phyloP scores from a whole-genome alignment of 2,113 vertebrate species.

The Crocuta crocuta region DNA sequence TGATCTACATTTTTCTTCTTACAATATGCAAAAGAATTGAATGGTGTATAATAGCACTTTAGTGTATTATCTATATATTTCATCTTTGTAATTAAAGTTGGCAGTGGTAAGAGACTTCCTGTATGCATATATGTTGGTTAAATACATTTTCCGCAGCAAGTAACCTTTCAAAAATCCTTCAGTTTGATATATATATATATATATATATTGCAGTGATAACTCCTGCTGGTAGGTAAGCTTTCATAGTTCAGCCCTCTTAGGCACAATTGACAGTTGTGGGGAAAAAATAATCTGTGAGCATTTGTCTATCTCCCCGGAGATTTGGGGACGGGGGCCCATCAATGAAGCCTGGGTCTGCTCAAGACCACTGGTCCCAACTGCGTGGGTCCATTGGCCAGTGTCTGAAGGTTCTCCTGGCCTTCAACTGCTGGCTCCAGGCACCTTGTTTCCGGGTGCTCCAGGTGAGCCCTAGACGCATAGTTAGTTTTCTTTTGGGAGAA shows the following conservation, averaged over 20 bases:
- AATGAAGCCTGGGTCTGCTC: neutral
- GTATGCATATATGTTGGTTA: neutral
- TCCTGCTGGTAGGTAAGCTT: neutral
- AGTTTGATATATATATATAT: neutral
- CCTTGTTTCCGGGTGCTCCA: neutral
- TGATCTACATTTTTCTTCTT: constrained; percentile 51
- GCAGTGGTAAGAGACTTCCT: constrained; percentile 55
- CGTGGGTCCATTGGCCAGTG: neutral
- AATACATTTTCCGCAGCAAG: constrained; percentile 41
- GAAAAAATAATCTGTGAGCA: neutral
- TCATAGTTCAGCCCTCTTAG: neutral
- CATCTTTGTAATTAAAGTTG: constrained; percentile 54
- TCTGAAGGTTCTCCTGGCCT: neutral
- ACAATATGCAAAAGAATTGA: neutral
- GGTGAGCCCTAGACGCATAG: neutral
- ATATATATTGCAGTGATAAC: neutral
- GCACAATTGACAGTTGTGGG: neutral
- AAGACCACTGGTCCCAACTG: neutral
- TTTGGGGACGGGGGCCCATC: neutral
- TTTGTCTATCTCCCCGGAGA: neutral
- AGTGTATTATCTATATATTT: constrained; percentile 50
- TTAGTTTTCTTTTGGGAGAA: neutral
- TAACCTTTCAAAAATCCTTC: constrained; percentile 53
- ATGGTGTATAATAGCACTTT: constrained; percentile 42
- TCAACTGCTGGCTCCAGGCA: neutral